Percentiles rank a stretch among this genome's conserved stretches.
Evolutionary conservation across 2,888 invertebrate genomes (phyloP).

Genomic region (Tipula confusa): DNA sequence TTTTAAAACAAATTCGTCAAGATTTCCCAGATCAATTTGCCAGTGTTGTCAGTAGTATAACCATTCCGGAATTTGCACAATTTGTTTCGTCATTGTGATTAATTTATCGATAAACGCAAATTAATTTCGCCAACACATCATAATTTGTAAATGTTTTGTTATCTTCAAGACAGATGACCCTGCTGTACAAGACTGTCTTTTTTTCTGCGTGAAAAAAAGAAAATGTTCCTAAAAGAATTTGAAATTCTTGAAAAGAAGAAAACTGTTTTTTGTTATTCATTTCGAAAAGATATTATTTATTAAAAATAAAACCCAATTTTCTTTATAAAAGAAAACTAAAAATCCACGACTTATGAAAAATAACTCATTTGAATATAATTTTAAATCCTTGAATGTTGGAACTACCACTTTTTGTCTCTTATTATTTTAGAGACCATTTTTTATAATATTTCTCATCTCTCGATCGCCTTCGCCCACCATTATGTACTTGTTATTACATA

Average conservation of each 20-base stretch:
- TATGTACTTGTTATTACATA: neutral
- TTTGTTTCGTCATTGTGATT: constrained; percentile 39
- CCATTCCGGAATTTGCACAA: constrained; percentile 42
- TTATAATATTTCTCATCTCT: neutral
- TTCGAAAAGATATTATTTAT: constrained; percentile 15
- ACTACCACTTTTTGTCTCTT: neutral
- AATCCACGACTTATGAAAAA: neutral
- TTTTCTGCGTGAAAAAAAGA: neutral
- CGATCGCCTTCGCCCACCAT: neutral
- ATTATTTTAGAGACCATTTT: neutral
- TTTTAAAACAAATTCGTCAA: constrained; percentile 54
- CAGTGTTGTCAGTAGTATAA: constrained; percentile 45
- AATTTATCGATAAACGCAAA: neutral
- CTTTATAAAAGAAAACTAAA: neutral
- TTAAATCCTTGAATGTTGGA: neutral
- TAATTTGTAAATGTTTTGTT: neutral
- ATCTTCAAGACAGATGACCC: neutral
- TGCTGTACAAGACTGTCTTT: neutral
- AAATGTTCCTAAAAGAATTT: neutral
- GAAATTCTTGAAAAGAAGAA: neutral
- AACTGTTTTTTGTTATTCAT: neutral
- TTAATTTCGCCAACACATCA: neutral
- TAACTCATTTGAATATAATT: neutral
- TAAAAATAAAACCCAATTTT: neutral
- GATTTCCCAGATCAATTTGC: constrained; percentile 58